A percentile compares a stretch with the other conserved stretches of the same genome.
Conservation (phyloP, 2,113 vertebrate genomes). For the Aspidoscelis tigris region DNA sequence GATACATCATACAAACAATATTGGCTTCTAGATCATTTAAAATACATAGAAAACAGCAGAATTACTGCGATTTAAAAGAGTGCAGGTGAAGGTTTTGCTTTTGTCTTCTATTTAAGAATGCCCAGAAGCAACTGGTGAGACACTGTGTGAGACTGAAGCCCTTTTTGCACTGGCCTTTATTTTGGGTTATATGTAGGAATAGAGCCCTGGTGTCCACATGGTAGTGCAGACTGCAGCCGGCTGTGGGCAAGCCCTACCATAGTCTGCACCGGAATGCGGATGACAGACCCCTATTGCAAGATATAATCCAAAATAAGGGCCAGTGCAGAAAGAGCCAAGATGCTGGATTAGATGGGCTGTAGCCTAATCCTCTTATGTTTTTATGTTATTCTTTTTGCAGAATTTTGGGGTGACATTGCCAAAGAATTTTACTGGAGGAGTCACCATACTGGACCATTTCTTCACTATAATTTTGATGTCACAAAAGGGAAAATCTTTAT, state of each 20-base stretch:
- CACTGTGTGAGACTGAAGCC: not conserved
- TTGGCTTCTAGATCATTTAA: too few relatives aligned
- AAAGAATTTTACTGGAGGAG: conserved; percentile 96
- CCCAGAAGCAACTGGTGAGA: not conserved
- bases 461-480: conserved; percentile 95
- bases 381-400: conserved; percentile 71
- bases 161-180: too few relatives aligned
- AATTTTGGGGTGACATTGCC: conserved; percentile 91
- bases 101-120: not conserved
- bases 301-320: too few relatives aligned
- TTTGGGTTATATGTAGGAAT: too few relatives aligned
- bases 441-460: conserved; percentile 82
- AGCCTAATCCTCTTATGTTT: not conserved
- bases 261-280: too few relatives aligned
- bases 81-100: not conserved
- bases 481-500: conserved; percentile 93
- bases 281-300: too few relatives aligned
- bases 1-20: too few relatives aligned
- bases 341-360: not conserved
- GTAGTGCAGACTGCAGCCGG: too few relatives aligned
- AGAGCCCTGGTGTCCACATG: too few relatives aligned
- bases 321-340: not conserved
- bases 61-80: too few relatives aligned
- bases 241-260: too few relatives aligned
- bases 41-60: too few relatives aligned